These are phyloP conservation scores for Icerya purchasi DNA, from an alignment of 2,888 invertebrate species.

Conservation along the genomic window DNA sequence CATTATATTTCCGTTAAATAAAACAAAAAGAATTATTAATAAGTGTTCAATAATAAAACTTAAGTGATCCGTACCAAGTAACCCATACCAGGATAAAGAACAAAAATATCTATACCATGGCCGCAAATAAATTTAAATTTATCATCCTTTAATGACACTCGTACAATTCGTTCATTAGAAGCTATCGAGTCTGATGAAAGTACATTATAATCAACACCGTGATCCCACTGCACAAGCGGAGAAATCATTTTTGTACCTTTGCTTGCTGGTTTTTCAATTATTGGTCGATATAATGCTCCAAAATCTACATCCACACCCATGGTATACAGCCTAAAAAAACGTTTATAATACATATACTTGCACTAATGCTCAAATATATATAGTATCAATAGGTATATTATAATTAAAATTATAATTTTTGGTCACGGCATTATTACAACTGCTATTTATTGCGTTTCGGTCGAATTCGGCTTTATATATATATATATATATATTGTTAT, in stretches of 20 bases:
- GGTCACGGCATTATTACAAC: too few relatives aligned
- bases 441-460: too few relatives aligned
- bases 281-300: slow-evolving; percentile 48
- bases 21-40: too few relatives aligned
- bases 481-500: too few relatives aligned
- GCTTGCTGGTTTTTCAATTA: slow-evolving; percentile 65
- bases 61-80: slow-evolving; percentile 12
- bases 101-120: slow-evolving; percentile 14
- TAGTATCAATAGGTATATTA: too few relatives aligned
- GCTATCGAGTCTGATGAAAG: slow-evolving; percentile 36
- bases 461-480: too few relatives aligned
- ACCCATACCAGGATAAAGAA: slow-evolving; percentile 15
- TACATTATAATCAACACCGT: slow-evolving; percentile 53
- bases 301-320: slow-evolving; percentile 52
- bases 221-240: slow-evolving; percentile 72
- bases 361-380: neutral
- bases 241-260: slow-evolving; percentile 65
- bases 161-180: slow-evolving; percentile 23
- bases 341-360: neutral
- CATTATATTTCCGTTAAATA: too few relatives aligned
- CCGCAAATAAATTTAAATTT: slow-evolving; percentile 12
- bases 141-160: slow-evolving; percentile 13
- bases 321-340: slow-evolving; percentile 36
- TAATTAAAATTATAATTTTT: too few relatives aligned
- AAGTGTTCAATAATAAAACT: too few relatives aligned